Conservation (phyloP, 2,797 vertebrate species). For the Anolis apletophallus region DNA sequence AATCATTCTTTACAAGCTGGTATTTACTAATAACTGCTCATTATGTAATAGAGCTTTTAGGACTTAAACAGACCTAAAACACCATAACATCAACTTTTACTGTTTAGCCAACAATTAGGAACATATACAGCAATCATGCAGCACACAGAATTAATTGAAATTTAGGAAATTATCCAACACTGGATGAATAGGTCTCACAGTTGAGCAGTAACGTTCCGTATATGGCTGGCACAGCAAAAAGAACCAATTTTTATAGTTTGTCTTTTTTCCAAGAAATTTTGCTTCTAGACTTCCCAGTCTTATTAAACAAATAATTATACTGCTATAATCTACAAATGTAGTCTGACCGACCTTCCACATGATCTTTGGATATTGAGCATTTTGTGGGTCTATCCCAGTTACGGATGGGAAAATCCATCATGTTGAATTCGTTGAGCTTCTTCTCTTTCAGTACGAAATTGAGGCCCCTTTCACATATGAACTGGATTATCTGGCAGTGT, state of each 20-base stretch:
- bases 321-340: neutral
- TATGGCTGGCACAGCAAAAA: neutral
- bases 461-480: too few species aligned
- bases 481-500: too few species aligned
- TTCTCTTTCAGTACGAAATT: too few species aligned
- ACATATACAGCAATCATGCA: neutral
- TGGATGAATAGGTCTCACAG: neutral
- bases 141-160: neutral
- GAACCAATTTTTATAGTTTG: neutral
- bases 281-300: neutral
- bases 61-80: neutral
- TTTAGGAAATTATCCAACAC: neutral
- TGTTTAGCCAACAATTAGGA: neutral
- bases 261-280: neutral
- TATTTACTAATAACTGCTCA: neutral
- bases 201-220: neutral
- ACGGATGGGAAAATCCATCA: too few species aligned
- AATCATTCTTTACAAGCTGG: neutral
- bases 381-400: too few species aligned
- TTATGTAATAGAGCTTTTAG: neutral
- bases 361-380: too few species aligned
- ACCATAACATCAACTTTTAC: neutral
- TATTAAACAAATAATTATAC: neutral
- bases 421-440: too few species aligned
- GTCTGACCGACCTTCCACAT: too few species aligned